Base-by-base conservation (phyloP, 2,113 vertebrate species). In the Prionailurus bengalensis region DNA sequence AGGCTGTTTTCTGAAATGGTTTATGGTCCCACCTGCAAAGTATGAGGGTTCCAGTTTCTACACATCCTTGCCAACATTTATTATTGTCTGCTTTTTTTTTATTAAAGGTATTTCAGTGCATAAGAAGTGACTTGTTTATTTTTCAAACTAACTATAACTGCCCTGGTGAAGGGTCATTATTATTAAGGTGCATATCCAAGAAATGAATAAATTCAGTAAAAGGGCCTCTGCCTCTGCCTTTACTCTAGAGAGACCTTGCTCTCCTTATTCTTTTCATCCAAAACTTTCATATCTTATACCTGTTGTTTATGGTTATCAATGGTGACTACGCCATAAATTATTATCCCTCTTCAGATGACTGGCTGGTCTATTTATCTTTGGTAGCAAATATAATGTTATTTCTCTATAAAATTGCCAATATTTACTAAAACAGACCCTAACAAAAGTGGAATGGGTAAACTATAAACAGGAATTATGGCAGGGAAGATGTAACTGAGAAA, bases 391-490 rank as follows among this genome's bases (percentile, higher is more conserved):
- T 27, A 61, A 76, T 73, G 78, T 21, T 76, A 55, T 86, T 91
- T 93, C 66, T 65, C 51, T 89, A 45, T 78, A 36, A 91, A 84
- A 58, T 33, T 85, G 7, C 11, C 19, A 7, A 5, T 63, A 55
- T 89, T 93, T 76, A 82, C 86, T 63, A 80, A 96, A 51, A 92
- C 27, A 94, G 27, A 84, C 13, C 66, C 1, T 48, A 76, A 53
- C 25, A 65, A 78, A 91, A 76, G 25, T 25, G n/a, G 19, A 73
- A n/a, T 70, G 39, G 61, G 45, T 53, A 65, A 94, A 63, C 88
- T 11, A 42, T 8, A 53, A 51, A 42, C 48, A 88, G 65, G 13
- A 93, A 83, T 76, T 61, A 31, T 4, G 6, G 33, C 71, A 73
- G 61, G 5, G 23, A 13, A 31, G 23, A 76, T 10, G 9, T 21